Evolutionary conservation across 1,140 invertebrate genomes (phyloP), one percentile per base, ranked within the genome.

Genomic region (Ephestia elutella): DNA sequence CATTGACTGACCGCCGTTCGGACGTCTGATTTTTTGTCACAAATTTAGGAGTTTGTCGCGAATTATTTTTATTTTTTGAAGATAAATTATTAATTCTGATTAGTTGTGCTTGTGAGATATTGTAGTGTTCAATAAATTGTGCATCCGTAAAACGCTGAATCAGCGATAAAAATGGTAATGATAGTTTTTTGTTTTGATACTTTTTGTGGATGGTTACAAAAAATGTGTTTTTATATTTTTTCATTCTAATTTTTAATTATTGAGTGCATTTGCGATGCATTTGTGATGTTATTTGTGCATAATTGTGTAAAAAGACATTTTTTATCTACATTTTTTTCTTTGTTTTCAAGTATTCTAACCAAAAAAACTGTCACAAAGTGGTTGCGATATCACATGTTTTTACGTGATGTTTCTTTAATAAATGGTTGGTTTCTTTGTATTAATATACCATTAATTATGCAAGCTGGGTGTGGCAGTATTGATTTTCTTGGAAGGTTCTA

Each of bases 131-230:
- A 55, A 25, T 49, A 53, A 18, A 60, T 61, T 63, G 35, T 44
- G 59, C 60, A 54, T 59, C 18, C 55, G 59, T 57, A 65, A 72
- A 65, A 67, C 49, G 59, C 63, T 58, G 57, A 72, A 69, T 78
- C 70, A 59, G 63, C 60, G 64, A 63, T 71, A 86, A 88, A 86
- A 88, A 88, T 88, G 86, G 86, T 88, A 88, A 86, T 79, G 81
- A 86, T 88, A 86, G 83, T 88, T 88, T 88, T 88, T 88, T 88
- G 86, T 88, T 88, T 88, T 88, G 86, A 82, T 86, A 88, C 82
- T 86, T 86, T 87, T 86, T 82, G 68, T 64, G 82, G 83, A 74
- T 86, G 71, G 67, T 75, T 74, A 49, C 64, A 72, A 76, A 72
- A n/a, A 71, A 74, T 71, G 62, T 79, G 67, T 80, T 80, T 80